Evolutionary conservation across 2,888 invertebrate genomes (phyloP).

Genomic region (Pseudococcus viburni): DNA sequence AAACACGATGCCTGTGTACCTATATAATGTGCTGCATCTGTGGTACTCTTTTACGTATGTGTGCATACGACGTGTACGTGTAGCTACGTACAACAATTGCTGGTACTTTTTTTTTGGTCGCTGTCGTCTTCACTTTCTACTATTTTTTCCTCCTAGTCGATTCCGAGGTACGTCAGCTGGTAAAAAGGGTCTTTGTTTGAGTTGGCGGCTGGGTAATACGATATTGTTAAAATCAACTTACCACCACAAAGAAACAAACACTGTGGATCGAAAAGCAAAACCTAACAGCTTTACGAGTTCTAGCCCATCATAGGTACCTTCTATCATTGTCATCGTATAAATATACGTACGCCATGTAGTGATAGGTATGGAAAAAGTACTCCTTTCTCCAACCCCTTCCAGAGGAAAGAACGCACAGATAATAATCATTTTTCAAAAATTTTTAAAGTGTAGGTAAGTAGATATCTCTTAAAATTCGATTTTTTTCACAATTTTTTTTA

Average conservation of each 20-base stretch:
- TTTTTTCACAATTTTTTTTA: no score
- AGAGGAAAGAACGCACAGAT: no score
- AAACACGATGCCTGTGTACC: background rate
- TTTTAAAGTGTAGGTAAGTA: no score
- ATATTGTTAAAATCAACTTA: slow-evolving; percentile 43
- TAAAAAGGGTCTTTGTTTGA: slow-evolving; percentile 55
- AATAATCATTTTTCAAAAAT: no score
- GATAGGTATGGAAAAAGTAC: no score
- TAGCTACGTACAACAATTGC: background rate
- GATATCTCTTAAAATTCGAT: no score
- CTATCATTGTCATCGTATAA: no score
- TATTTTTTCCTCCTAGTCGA: background rate
- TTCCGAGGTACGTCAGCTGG: background rate
- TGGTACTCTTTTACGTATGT: slow-evolving; percentile 4
- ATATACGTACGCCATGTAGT: no score
- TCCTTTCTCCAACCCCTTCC: no score
- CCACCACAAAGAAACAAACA: slow-evolving; percentile 3
- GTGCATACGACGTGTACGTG: background rate
- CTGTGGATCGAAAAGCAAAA: background rate
- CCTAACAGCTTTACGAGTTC: background rate
- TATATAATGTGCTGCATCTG: background rate
- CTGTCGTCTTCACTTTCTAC: slow-evolving; percentile 37
- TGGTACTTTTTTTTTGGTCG: background rate
- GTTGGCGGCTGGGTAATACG: slow-evolving; percentile 33
- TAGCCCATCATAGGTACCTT: no score